These are phyloP conservation scores for Nomada fabriciana DNA, from an alignment of 2,888 invertebrate species.

Conservation along the genomic window DNA sequence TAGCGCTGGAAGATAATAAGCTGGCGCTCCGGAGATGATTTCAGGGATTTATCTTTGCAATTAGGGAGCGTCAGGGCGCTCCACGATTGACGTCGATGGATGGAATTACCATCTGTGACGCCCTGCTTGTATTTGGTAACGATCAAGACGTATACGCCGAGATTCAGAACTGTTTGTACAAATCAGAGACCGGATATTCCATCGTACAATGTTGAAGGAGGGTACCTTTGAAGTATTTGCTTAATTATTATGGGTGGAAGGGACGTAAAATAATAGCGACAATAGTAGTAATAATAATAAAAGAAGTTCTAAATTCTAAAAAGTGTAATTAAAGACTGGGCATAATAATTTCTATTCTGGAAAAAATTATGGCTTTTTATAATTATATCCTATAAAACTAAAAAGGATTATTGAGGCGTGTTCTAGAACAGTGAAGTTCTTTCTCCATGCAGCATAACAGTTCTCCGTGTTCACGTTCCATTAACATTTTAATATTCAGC, in stretches of 20 bases:
- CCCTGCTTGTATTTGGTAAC: slow-evolving; percentile 6
- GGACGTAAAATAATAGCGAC: too few species aligned
- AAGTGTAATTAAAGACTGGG: too few species aligned
- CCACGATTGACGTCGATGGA: slow-evolving; percentile 18
- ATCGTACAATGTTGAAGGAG: background rate
- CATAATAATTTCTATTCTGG: too few species aligned
- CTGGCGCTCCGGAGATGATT: slow-evolving; percentile 22
- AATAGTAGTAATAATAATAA: too few species aligned
- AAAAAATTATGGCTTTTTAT: too few species aligned
- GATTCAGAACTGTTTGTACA: slow-evolving; percentile 2
- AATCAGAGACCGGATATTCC: background rate
- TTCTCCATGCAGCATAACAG: background rate
- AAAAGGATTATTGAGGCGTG: too few species aligned
- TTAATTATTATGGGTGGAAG: too few species aligned
- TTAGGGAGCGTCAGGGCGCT: slow-evolving; percentile 36
- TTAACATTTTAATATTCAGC: slow-evolving; percentile 51
- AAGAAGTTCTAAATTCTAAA: too few species aligned
- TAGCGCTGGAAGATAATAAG: slow-evolving; percentile 32
- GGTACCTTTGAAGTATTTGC: too few species aligned
- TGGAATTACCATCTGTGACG: slow-evolving; percentile 28
- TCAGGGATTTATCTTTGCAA: slow-evolving; percentile 44
- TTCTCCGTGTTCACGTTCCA: slow-evolving; percentile 27
- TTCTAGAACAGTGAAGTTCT: background rate
- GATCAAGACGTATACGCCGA: slow-evolving; percentile 5
- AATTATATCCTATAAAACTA: too few species aligned